Conservation (phyloP, 2,888 invertebrate genomes). For the Oscheius sp. region DNA sequence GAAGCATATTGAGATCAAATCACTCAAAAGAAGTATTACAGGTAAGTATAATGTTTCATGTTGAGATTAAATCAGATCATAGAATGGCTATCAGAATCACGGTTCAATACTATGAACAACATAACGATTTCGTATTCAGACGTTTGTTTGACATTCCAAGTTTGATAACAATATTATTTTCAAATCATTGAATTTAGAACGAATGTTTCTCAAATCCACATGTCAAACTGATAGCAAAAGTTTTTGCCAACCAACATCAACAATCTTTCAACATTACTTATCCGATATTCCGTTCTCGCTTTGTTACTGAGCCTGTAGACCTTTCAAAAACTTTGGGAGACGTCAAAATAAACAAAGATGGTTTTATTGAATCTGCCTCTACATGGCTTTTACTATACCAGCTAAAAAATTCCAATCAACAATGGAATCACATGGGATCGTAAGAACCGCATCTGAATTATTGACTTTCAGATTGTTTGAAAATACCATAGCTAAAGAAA, state of each 20-base stretch:
- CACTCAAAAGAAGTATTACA: constrained; percentile 53
- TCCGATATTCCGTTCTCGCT: constrained; percentile 55
- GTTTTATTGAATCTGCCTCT: constrained; percentile 45
- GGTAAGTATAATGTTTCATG: not conserved
- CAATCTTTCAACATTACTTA: constrained; percentile 57
- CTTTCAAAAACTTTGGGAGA: constrained; percentile 48
- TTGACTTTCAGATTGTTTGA: constrained; percentile 52
- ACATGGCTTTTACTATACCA: constrained; percentile 64
- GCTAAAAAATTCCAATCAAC: constrained; percentile 45
- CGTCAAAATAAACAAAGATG: constrained; percentile 34
- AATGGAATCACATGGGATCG: constrained; percentile 35
- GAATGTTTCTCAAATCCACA: constrained; percentile 63
- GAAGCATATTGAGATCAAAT: constrained; percentile 40
- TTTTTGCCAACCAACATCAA: constrained; percentile 53
- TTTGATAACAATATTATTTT: not conserved
- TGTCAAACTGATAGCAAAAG: constrained; percentile 55
- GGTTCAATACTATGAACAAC: constrained; percentile 35
- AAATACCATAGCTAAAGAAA: constrained; percentile 42
- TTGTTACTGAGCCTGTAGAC: constrained; percentile 61
- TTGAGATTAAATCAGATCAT: constrained; percentile 35
- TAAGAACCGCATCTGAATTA: constrained; percentile 7
- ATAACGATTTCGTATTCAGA: constrained; percentile 40
- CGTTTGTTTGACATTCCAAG: constrained; percentile 52
- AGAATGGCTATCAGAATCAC: constrained; percentile 49
- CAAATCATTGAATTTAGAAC: constrained; percentile 46